Evolutionary conservation across 2,888 invertebrate species (phyloP).

Genomic region (Lasiommata megera): DNA sequence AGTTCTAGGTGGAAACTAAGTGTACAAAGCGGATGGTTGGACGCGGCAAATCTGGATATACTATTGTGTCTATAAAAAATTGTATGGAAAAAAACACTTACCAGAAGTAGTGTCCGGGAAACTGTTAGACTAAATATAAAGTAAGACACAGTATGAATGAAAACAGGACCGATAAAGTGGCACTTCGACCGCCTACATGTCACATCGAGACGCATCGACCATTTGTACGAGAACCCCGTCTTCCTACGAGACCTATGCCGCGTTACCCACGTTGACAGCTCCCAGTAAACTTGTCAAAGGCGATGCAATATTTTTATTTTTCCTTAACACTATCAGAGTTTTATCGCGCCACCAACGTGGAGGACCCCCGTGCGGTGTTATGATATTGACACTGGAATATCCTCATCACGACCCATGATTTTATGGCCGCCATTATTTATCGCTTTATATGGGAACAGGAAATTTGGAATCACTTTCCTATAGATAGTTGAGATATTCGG

Average conservation of each 20-base stretch:
- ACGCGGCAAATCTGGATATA: too few species aligned
- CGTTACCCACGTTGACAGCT: slow-evolving; percentile 28
- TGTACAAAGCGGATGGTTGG: too few species aligned
- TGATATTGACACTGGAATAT: slow-evolving; percentile 53
- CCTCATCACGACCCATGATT: slow-evolving; percentile 49
- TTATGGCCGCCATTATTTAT: slow-evolving; percentile 55
- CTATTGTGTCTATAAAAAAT: too few species aligned
- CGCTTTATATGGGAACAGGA: slow-evolving; percentile 52
- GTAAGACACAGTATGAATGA: slow-evolving; percentile 9
- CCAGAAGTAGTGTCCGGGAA: too few species aligned
- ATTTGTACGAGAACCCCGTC: slow-evolving; percentile 37
- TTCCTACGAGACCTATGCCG: slow-evolving; percentile 28
- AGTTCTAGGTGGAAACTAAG: too few species aligned
- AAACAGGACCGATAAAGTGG: slow-evolving; percentile 40
- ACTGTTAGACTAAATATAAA: too few species aligned
- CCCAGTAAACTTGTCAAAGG: slow-evolving; percentile 32
- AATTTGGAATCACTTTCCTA: slow-evolving; percentile 31
- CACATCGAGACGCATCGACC: slow-evolving; percentile 29
- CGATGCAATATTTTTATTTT: slow-evolving; percentile 45
- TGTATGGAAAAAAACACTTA: too few species aligned
- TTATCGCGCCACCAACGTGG: slow-evolving; percentile 57
- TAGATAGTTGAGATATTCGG: slow-evolving; percentile 22
- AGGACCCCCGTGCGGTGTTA: slow-evolving; percentile 42
- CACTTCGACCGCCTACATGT: slow-evolving; percentile 35
- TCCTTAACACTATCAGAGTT: slow-evolving; percentile 45